phyloP scores from a whole-genome alignment of 2,797 vertebrate genomes.

The Remorina albescens region DNA sequence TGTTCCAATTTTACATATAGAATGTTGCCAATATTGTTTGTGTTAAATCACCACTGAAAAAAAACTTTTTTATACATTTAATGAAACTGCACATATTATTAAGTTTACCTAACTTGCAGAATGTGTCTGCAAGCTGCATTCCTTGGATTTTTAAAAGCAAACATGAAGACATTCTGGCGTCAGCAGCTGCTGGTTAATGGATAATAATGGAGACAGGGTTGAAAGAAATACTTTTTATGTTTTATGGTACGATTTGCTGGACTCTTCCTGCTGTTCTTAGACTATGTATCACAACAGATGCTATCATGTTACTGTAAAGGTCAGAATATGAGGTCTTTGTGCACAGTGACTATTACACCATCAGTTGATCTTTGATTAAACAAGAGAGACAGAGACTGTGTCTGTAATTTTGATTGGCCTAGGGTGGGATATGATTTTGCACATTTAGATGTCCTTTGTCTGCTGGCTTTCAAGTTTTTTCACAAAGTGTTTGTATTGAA shows the following conservation, averaged over 20 bases:
- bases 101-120: neutral
- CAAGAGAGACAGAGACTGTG: conserved; percentile 3
- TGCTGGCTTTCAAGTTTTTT: neutral
- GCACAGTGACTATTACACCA: neutral
- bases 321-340: neutral
- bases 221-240: neutral
- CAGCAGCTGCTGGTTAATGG: neutral
- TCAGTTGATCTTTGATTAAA: neutral
- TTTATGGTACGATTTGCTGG: neutral
- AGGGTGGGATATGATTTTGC: neutral
- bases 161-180: neutral
- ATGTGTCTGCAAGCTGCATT: too few relatives aligned
- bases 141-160: too few relatives aligned
- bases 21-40: too few relatives aligned
- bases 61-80: neutral
- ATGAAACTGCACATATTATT: neutral
- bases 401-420: conserved; percentile 5
- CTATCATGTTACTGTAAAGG: neutral
- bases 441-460: neutral
- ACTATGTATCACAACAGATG: neutral
- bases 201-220: neutral
- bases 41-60: neutral
- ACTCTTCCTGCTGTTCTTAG: neutral
- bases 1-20: neutral
- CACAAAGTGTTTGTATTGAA: neutral